phyloP scores from a whole-genome alignment of 2,113 vertebrate genomes.

The Ciconia boyciana region DNA sequence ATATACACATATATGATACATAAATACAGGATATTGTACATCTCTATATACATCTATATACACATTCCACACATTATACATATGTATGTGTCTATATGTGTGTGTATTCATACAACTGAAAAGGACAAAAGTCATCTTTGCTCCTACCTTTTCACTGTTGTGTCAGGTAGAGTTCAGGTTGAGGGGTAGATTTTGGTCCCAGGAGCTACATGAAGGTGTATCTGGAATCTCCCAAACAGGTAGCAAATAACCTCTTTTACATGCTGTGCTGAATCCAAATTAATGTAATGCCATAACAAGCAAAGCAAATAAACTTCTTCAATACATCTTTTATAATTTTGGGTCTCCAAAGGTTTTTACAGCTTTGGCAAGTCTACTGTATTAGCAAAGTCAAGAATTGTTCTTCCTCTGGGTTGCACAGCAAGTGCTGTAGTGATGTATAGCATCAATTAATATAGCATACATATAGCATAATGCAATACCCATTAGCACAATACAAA shows the following conservation, averaged over 20 bases:
- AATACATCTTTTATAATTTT: not conserved
- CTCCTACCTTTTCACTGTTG: not conserved
- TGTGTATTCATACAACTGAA: not conserved
- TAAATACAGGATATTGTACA: not conserved
- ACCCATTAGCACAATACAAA: constrained; percentile 69
- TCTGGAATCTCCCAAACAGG: not conserved
- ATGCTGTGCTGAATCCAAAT: not conserved
- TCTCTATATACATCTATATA: not conserved
- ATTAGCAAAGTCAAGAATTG: not conserved
- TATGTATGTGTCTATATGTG: not conserved
- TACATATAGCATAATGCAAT: constrained; percentile 64
- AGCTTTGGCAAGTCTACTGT: not conserved
- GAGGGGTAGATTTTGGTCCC: not conserved
- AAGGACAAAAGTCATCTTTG: not conserved
- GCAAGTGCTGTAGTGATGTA: constrained; percentile 35
- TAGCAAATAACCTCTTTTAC: not conserved
- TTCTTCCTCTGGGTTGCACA: constrained; percentile 34
- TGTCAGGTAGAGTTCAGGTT: not conserved
- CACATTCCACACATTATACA: not conserved
- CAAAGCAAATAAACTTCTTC: not conserved
- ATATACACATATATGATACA: not conserved
- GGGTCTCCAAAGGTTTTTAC: not conserved
- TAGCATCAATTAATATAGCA: constrained; percentile 26
- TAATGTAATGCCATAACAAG: not conserved
- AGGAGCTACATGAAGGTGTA: not conserved